Base-by-base conservation (phyloP, 2,113 vertebrate genomes). In the Scatophagus argus region DNA sequence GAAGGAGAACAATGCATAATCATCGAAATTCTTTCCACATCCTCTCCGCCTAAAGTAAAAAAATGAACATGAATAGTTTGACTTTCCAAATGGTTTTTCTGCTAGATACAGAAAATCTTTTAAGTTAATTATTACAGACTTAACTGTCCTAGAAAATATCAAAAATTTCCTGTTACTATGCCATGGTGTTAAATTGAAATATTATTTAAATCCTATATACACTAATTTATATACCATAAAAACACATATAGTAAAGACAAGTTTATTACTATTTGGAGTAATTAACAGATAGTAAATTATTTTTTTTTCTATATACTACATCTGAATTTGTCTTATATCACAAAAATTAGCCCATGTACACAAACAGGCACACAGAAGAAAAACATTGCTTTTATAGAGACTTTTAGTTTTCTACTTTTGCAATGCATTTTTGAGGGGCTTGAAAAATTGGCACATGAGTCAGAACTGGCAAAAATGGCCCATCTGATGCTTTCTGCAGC, bases 1-100 rank as follows among this genome's bases (percentile, higher is more conserved):
- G 96, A 94, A 54, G 98, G 98, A 46, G 96, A 97, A 81, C 98
- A 99, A 81, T 98, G 97, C 93, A 97, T 95, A 63, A 96, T 91
- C 83, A 96, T 91, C 34, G 96, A 95, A 62, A 95, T 92, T 27
- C 95, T 91, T 76, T 98, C 96, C 77, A 94, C 94, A 31, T 94
- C 97, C n/a, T 90, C 90, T 38, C 65, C 90, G 75, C 88, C 94
- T 96, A 54, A 2, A 86, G 70, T 41, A 54, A 74, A 55, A 75
- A 74, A 47, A 2, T 56, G 1, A 62, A n/a, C 23, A 52, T 2
- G 59, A 43, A 44, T 3, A 36, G 36, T n/a, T 16, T 34, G 39
- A 19, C 36, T 56, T 43, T 55, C 17, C 27, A 56, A 23, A 44
- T 46, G 23, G 8, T 63, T 55, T 55, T 54, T 43, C 38, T 55